phyloP scores from a whole-genome alignment of 2,113 vertebrate genomes.

The Engystomops pustulosus region DNA sequence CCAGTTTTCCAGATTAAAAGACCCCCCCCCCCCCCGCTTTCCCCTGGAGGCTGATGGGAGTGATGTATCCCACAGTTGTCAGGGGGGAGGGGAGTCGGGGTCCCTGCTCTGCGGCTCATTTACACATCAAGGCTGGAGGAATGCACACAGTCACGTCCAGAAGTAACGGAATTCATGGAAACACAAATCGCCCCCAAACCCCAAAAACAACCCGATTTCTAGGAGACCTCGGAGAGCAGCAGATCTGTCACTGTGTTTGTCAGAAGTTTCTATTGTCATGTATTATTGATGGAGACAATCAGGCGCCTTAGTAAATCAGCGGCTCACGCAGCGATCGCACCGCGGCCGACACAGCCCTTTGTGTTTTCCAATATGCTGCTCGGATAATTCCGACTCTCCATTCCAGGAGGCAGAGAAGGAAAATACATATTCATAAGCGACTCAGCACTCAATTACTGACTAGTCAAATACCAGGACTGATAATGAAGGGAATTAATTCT shows the following conservation, averaged over 20 bases:
- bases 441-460: slow-evolving; percentile 73
- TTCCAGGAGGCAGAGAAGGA: slow-evolving; percentile 62
- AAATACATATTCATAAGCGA: slow-evolving; percentile 75
- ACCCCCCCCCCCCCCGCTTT: no score
- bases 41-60: no score
- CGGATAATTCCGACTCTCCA: slow-evolving; percentile 38
- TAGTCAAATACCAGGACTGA: slow-evolving; percentile 64
- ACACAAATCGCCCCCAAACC: slow-evolving; percentile 44
- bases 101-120: background rate
- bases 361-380: slow-evolving; percentile 36
- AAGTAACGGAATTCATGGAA: no score
- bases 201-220: slow-evolving; percentile 65
- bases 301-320: slow-evolving; percentile 22
- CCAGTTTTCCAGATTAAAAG: no score
- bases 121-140: no score
- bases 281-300: slow-evolving; percentile 45
- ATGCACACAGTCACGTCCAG: slow-evolving; percentile 72
- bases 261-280: slow-evolving; percentile 3
- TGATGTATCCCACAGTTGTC: no score
- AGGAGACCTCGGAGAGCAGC: slow-evolving; percentile 55
- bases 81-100: no score
- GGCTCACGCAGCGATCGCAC: background rate
- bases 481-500: slow-evolving; percentile 73
- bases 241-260: background rate
- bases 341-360: background rate